Evolutionary conservation across 2,888 invertebrate species (phyloP), one percentile per base, ranked within the genome.

Genomic region (Xanthorhoe spadicearia): DNA sequence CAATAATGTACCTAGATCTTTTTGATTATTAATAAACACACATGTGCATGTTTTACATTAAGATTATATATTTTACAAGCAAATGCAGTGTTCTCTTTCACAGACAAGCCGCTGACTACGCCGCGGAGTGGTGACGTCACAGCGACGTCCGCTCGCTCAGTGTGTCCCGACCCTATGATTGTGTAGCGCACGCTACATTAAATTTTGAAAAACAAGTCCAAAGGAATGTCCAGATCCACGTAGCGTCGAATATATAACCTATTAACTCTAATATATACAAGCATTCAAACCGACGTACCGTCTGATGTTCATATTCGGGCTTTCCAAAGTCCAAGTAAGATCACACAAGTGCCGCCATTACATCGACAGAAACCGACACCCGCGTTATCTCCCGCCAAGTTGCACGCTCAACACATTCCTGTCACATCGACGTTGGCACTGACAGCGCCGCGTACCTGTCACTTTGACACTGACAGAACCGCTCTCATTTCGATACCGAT

Each of bases 221-320:
- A 74, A 69, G 73, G 74, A 72, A 74, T 73, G 77, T 76, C 76
- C 75, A 69, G 74, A 73, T 73, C 72, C 72, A 71, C 77, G 76
- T 71, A 75, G 79, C 80, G 79, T 74, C 78, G 74, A 77, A 78
- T 79, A 80, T 77, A 79, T 74, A 80, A 73, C 77, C 79, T 75
- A 83, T 82, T 83, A 84, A 85, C 83, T 85, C 83, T 84, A 86
- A 83, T 85, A 88, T 88, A 83, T 87, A 88, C 87, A 87, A 76
- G 76, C 75, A 70, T 68, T 59, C 51, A 54, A 64, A 68, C 71
- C 66, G 59, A 67, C 68, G 72, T 70, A 18, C 64, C 66, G 72
- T 74, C 71, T 65, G 71, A 59, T 72, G 69, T 8, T 60, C 17
- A 13, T 46, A 53, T 17, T 48, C 48, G 48, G 48, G 15, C 48